Conservation (phyloP, 2,113 vertebrate species). For the Zosterops hypoxanthus region DNA sequence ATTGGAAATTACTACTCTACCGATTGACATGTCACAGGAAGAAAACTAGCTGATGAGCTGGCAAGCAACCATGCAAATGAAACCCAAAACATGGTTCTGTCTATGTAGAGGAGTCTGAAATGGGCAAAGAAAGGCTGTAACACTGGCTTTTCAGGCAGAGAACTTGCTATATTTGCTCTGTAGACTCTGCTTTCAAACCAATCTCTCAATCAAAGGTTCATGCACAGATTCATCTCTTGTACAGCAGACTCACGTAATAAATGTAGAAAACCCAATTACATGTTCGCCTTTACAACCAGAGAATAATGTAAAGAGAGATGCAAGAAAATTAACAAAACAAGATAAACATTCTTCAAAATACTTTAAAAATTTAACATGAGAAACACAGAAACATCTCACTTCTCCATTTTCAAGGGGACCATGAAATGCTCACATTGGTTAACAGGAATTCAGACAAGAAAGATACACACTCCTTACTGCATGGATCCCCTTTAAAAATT, state of each 20-base stretch:
- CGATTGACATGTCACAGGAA: neutral
- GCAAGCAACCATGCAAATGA: neutral
- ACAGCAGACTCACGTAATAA: neutral
- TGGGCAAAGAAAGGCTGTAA: neutral
- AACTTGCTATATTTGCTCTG: neutral
- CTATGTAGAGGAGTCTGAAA: neutral
- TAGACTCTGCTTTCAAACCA: neutral
- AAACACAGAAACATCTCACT: neutral
- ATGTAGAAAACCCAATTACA: neutral
- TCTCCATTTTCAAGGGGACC: neutral
- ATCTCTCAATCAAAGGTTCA: neutral
- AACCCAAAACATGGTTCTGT: neutral
- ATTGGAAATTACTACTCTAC: neutral
- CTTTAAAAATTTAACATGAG: neutral
- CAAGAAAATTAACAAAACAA: neutral
- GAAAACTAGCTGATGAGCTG: neutral
- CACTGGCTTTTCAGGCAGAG: neutral
- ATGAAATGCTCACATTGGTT: neutral
- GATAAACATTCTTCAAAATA: neutral
- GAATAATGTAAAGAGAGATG: neutral
- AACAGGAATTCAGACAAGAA: neutral
- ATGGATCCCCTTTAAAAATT: neutral
- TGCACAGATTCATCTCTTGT: neutral
- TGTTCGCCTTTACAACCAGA: neutral
- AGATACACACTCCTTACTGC: neutral